Conservation (phyloP, 2,888 invertebrate species). For the Candidula unifasciata region DNA sequence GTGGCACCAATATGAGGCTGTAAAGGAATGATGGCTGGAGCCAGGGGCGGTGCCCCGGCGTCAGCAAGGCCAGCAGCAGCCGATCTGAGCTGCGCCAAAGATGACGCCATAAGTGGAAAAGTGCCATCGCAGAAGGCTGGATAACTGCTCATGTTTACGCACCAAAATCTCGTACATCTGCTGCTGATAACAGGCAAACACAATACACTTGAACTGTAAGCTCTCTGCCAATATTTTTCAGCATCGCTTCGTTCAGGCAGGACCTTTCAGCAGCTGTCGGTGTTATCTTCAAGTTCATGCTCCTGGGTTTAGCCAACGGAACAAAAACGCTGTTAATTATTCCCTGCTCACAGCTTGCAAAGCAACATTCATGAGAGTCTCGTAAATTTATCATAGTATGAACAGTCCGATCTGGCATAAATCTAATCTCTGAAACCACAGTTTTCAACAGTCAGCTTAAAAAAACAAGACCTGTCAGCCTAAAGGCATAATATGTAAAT, state of each 20-base stretch:
- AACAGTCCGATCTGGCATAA: too few species aligned
- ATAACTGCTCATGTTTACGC: slow-evolving; percentile 7
- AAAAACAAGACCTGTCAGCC: too few species aligned
- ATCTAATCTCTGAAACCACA: too few species aligned
- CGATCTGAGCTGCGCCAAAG: slow-evolving; percentile 22
- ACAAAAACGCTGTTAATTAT: too few species aligned
- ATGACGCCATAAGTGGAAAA: not conserved
- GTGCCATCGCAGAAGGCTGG: not conserved
- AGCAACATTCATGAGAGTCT: too few species aligned
- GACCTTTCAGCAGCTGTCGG: not conserved
- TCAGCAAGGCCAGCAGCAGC: not conserved
- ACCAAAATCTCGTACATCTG: not conserved
- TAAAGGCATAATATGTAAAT: too few species aligned
- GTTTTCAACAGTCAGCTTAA: too few species aligned
- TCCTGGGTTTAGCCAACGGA: too few species aligned
- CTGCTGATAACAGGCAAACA: not conserved
- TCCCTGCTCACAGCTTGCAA: too few species aligned
- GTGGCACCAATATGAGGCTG: not conserved
- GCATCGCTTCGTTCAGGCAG: not conserved
- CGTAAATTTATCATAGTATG: too few species aligned
- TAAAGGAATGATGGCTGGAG: not conserved
- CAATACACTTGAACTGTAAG: not conserved
- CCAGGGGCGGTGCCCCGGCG: not conserved
- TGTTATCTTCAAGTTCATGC: too few species aligned
- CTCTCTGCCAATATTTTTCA: not conserved